phyloP scores from a whole-genome alignment of 2,797 vertebrate species.

The Aphelocoma californica region DNA sequence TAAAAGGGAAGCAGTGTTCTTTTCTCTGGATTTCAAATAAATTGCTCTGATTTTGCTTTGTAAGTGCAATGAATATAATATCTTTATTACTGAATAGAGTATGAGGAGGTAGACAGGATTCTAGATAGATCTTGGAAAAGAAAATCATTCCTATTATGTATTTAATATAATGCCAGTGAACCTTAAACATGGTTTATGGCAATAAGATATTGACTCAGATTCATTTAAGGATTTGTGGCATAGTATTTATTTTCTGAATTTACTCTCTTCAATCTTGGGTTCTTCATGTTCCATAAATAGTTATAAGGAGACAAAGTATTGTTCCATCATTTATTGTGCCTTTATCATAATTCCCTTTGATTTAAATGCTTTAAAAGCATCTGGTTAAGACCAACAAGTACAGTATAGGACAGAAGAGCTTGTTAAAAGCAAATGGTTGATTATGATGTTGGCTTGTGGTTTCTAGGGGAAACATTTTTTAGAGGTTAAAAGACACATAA shows the following conservation, averaged over 20 bases:
- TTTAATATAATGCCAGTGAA: background rate
- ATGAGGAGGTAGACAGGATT: background rate
- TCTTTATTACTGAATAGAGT: background rate
- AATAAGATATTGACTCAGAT: background rate
- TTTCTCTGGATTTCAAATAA: background rate
- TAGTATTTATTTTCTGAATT: background rate
- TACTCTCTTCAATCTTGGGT: background rate
- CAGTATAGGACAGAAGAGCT: background rate
- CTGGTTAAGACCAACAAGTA: background rate
- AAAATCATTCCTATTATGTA: background rate
- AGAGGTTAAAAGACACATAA: background rate
- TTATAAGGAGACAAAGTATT: background rate
- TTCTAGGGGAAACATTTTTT: background rate
- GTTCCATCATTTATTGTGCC: background rate
- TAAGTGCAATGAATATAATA: background rate
- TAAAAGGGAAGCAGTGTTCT: background rate
- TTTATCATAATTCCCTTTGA: background rate
- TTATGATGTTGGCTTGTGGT: background rate
- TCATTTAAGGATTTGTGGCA: background rate
- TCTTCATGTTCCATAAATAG: background rate
- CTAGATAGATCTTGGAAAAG: background rate
- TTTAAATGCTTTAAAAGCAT: background rate
- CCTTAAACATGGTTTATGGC: background rate
- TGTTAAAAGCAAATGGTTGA: background rate
- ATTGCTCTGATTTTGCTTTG: background rate